Percentiles rank a stretch among this genome's conserved stretches.
Evolutionary conservation across 1,140 invertebrate genomes (phyloP).

Genomic region (Scaptomyza montana): DNA sequence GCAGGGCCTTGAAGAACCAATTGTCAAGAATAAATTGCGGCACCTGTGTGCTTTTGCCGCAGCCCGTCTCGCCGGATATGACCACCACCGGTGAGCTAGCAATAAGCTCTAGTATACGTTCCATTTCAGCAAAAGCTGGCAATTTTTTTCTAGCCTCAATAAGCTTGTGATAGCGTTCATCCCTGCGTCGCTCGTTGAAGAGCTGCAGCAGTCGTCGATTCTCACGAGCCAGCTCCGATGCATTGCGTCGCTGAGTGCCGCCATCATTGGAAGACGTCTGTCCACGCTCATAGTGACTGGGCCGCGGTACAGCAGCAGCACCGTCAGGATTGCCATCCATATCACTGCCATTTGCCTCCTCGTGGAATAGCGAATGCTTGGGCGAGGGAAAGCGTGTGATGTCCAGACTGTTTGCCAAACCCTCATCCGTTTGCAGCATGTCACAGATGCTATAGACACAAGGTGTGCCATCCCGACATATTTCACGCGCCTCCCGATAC

Average conservation of each 20-base stretch:
- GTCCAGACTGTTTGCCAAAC: constrained; percentile 86
- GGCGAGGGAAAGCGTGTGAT: constrained; percentile 86
- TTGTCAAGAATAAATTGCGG: constrained; percentile 96
- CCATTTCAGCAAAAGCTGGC: constrained; percentile 88
- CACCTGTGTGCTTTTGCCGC: constrained; percentile 95
- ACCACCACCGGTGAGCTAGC: constrained; percentile 89
- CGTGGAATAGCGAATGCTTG: constrained; percentile 74
- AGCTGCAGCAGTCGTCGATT: constrained; percentile 86
- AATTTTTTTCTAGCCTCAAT: constrained; percentile 86
- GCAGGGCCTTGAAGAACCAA: constrained; percentile 84
- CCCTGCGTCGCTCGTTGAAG: constrained; percentile 86
- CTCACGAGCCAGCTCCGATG: constrained; percentile 85
- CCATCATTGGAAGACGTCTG: constrained; percentile 80
- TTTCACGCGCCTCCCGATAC: constrained; percentile 86
- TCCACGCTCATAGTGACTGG: constrained; percentile 87
- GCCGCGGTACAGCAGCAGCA: constrained; percentile 50
- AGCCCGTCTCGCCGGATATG: constrained; percentile 94
- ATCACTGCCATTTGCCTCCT: constrained; percentile 33
- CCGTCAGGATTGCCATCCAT: constrained; percentile 2
- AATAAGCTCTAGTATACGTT: constrained; percentile 88
- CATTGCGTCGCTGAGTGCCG: constrained; percentile 84
- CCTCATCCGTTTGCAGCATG: constrained; percentile 88
- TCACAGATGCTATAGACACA: constrained; percentile 89
- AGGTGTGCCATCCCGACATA: constrained; percentile 87
- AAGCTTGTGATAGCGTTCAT: constrained; percentile 87